These are phyloP conservation scores for Pardalotus punctatus DNA, from an alignment of 2,113 vertebrate species.

Conservation along the genomic window DNA sequence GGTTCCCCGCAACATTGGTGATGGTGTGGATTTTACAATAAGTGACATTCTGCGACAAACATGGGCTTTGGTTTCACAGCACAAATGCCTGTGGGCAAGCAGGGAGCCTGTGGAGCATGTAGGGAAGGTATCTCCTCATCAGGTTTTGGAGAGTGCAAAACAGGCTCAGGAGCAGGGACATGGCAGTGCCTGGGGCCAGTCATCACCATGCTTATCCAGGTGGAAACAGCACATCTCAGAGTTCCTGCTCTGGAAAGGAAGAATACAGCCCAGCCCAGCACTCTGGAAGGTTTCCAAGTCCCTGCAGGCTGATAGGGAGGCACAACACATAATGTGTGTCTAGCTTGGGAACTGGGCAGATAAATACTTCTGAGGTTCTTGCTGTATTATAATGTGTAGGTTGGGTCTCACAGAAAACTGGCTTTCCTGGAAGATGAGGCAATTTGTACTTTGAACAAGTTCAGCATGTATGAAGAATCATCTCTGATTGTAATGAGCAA, in stretches of 20 bases:
- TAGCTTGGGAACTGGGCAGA: fast-evolving
- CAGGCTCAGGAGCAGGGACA: fast-evolving
- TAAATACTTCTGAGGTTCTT: background rate
- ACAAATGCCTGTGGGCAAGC: background rate
- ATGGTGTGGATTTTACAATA: too few species aligned
- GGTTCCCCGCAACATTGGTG: too few species aligned
- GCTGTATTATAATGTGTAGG: background rate
- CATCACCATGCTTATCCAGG: background rate
- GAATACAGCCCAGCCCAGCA: background rate
- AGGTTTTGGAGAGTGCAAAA: background rate
- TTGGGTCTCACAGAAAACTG: background rate
- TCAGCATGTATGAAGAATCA: background rate
- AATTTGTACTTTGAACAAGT: background rate
- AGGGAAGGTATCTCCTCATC: background rate
- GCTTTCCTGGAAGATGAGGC: background rate
- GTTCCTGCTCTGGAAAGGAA: background rate
- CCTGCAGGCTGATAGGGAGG: background rate
- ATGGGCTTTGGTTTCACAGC: fast-evolving
- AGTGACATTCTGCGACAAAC: too few species aligned
- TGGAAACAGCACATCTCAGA: background rate
- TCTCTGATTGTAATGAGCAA: background rate
- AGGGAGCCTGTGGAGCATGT: background rate
- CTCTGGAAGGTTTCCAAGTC: background rate
- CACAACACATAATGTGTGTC: background rate
- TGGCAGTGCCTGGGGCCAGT: background rate